Base-by-base conservation (phyloP, 2,797 vertebrate genomes). In the Notoglanidium macrostoma region DNA sequence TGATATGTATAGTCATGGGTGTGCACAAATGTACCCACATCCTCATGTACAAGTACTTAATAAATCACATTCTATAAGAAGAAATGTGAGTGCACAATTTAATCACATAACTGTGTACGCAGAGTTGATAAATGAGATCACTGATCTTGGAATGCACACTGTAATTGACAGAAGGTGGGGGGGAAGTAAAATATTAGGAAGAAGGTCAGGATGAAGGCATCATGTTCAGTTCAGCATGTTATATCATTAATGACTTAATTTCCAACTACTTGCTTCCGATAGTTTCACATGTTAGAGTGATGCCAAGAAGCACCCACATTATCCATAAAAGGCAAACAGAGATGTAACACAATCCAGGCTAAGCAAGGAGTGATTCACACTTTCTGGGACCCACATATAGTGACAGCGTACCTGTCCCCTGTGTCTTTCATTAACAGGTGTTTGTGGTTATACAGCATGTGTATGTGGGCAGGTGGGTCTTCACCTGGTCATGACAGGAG, bases 241-340 rank as follows among this genome's bases (percentile, higher is more conserved):
- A 35, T 49, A 59, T 35, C 32, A 44, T 46, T 55, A 85, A 59
- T 72, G 87, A 68, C 82, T 92, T 92, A 92, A 88, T 91, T 51
- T 49, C 73, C 26, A 40, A n/a, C 55, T 88, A 59, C 59, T 68
- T 26, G 23, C 54, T 82, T 80, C 7, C 67, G 61, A 86, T 46
- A 68, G 6, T 81, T 76, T 86, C 46, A 81, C 72, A 59, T 35
- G 35, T 49, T 21, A 68, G 15, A 51, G n/a, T 67, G 51, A 87
- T 67, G 26, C 14, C 40, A 40, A 83, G 40, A 77, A 70, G 76
- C 26, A 72, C 29, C 59, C 46, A 76, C 29, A 32, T 49, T 44
- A 68, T 11, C 76, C 61, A 70, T 73, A 82, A 61, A 46, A 78
- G 73, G 23, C 74, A 82, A 11, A 59, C 8, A 35, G 51, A 79